phyloP scores from a whole-genome alignment of 2,888 invertebrate genomes.

The Amaurobius ferox region DNA sequence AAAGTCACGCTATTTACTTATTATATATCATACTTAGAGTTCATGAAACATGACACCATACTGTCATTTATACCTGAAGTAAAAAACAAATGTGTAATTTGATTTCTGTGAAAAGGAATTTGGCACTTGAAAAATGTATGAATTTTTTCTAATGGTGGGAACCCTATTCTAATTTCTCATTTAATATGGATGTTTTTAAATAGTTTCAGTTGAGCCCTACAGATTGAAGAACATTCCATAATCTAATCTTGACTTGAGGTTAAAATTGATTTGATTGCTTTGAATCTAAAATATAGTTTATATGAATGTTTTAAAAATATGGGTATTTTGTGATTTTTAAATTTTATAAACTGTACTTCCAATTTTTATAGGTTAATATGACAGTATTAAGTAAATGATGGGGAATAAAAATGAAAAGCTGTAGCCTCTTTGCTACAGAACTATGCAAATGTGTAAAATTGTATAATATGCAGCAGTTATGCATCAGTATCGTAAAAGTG shows the following conservation, averaged over 20 bases:
- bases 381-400: not conserved
- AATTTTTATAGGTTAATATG: not conserved
- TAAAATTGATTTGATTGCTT: no score
- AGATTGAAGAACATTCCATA: not conserved
- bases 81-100: no score
- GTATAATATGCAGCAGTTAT: not conserved
- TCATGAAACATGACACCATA: no score
- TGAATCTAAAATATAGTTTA: not conserved
- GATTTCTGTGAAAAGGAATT: no score
- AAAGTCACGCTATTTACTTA: no score
- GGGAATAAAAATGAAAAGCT: no score
- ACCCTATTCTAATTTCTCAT: not conserved
- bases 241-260: no score
- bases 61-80: no score
- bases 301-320: not conserved
- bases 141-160: not conserved
- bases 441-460: not conserved
- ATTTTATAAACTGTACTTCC: not conserved
- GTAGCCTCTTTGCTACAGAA: not conserved
- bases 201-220: not conserved
- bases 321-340: not conserved
- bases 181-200: not conserved
- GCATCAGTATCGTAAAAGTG: not conserved
- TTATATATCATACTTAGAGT: no score
- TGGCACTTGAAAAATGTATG: not conserved